These are phyloP conservation scores for Phodopus roborovskii DNA, from an alignment of 2,113 vertebrate genomes.

Conservation along the genomic window DNA sequence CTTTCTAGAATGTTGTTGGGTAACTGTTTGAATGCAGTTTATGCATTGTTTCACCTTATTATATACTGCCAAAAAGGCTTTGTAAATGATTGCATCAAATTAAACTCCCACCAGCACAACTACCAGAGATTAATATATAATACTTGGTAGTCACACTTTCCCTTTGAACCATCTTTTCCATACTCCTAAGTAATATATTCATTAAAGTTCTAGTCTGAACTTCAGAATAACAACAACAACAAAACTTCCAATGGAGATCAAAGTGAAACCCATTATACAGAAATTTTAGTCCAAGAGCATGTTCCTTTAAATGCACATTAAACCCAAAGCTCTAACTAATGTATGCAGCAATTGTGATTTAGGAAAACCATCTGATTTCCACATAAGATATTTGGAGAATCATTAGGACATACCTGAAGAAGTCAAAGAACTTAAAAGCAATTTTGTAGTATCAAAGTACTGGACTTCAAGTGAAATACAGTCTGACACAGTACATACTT, in stretches of 20 bases:
- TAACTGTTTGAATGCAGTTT: background rate
- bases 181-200: conserved; percentile 8
- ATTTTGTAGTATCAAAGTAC: background rate
- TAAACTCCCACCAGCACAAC: conserved; percentile 10
- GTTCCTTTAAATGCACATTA: conserved; percentile 25
- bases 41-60: background rate
- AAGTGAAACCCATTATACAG: conserved; percentile 18
- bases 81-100: background rate
- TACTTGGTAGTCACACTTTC: background rate
- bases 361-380: background rate
- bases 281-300: conserved; percentile 20
- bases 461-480: background rate
- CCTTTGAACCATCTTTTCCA: background rate
- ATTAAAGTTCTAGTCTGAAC: background rate
- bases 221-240: background rate
- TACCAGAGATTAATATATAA: background rate
- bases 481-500: background rate
- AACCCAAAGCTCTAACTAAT: background rate
- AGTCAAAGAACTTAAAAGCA: conserved; percentile 32
- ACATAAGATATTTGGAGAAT: background rate
- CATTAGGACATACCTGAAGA: background rate
- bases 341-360: background rate
- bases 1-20: background rate
- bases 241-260: background rate
- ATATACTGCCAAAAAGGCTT: background rate